Evolutionary conservation across 1,140 invertebrate species (phyloP), one percentile per base, ranked within the genome.

Genomic region (Papilio polyxenes): DNA sequence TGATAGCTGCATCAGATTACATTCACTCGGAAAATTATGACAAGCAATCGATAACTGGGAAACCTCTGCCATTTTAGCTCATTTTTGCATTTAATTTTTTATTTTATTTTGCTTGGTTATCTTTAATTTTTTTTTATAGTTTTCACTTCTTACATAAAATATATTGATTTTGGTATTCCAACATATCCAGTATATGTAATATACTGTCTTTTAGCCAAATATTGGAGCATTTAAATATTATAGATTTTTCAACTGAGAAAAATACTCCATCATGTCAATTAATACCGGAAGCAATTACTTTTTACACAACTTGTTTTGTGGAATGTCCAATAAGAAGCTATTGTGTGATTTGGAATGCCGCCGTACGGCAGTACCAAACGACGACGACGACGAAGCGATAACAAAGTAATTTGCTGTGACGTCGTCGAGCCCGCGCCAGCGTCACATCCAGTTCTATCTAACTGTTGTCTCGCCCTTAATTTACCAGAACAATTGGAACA

Each of bases 391-490:
- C 56, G 56, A 59, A 20, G n/a, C 40, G 80, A 81, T 69, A 72
- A 78, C 56, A 78, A 53, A 23, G 65, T 80, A 56, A 77, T 62
- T 77, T 56, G 82, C 20, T 80, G 80, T 65, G 81, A 82, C 83
- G 83, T 83, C 83, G 85, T 84, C 86, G 86, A 90, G 87, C 85
- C 84, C 85, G 84, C 77, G 83, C 75, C 62, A 37, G 65, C 56
- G 51, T 40, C 53, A 59, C 78, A 48, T 75, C 77, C 53, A 59
- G 81, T 65, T 51, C 76, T 79, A 59, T 76, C 76, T 89, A 90
- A 90, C 87, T 90, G 89, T 89, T 86, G 69, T 85, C 83, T 80
- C 80, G 84, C 77, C 78, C 75, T 83, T 40, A 76, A 82, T 81
- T 81, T 72, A 80, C 79, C 69, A 83, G 76, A 79, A 82, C 31